Base-by-base conservation (phyloP, 2,888 invertebrate species). In the Marronus borbonicus region DNA sequence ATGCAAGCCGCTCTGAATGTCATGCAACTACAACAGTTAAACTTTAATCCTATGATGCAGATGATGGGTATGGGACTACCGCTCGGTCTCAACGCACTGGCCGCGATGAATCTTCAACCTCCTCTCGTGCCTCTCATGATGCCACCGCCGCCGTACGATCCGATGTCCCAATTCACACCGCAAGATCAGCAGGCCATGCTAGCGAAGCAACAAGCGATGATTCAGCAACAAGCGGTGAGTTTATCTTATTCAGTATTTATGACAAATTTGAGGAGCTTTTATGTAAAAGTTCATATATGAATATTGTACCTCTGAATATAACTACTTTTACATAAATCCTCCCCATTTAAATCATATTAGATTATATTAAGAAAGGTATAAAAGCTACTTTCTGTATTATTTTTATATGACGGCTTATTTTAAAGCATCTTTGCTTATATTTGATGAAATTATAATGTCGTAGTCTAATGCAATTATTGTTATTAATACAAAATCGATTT, bases 31-130 rank as follows among this genome's bases (percentile, higher is more conserved):
- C 95, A 95, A 87, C 95, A 95, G 85, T 90, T 97, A 81, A 96
- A 97, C 86, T 93, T 97, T 86, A 97, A 97, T 86, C 97, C 97
- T 66, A 93, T 98, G 91, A 96, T 98, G 92, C 94, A 94, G 85
- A 95, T 96, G 95, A 92, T 95, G 88, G 94, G 96, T 84, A 93
- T 95, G 90, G 95, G 95, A 1, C 89, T 95, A 81, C 95, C 95
- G 1, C 89, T 96, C 80, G 95, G 95, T 17, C 89, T 96, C 80
- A 96, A 96, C 87, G 94, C 95, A 7, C 89, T 97, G 80, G 97
- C 97, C 24, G 96, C 97, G 52, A 98, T 98, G 97, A 98, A 97
- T 89, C 91, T 98, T 76, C 97, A 97, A 86, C 97, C 98, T 31
- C 97, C 98, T 0, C 89, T 97, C 83, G 95, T 96, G 85, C 96